A percentile compares a stretch with the other conserved stretches of the same genome.
These are phyloP conservation scores for Hirtodrosophila confusa DNA, from an alignment of 2,888 invertebrate species.

Conservation along the genomic window DNA sequence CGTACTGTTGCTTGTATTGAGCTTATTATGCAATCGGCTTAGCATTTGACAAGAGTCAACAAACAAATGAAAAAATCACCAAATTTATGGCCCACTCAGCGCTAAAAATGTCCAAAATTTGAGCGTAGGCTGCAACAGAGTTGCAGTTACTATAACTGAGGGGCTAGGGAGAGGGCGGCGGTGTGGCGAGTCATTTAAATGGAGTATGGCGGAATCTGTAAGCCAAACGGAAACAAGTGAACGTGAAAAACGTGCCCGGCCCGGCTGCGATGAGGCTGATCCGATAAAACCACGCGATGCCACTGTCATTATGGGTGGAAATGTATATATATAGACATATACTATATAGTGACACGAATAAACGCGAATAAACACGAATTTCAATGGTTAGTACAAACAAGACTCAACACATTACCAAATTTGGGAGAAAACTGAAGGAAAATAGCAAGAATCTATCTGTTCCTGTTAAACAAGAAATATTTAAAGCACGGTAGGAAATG, in stretches of 20 bases:
- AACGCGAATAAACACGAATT: background rate
- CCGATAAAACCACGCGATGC: constrained; percentile 45
- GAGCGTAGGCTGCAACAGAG: constrained; percentile 43
- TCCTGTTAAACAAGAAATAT: no score
- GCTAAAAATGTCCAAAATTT: constrained; percentile 43
- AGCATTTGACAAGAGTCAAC: constrained; percentile 40
- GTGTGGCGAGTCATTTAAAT: constrained; percentile 23
- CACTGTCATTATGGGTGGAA: background rate
- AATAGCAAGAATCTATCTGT: no score
- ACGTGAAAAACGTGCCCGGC: constrained; percentile 71
- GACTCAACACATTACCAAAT: no score
- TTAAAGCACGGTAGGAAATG: no score
- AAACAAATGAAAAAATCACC: constrained; percentile 42
- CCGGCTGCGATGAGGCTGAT: constrained; percentile 22
- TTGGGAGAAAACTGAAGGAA: no score
- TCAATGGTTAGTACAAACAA: no score
- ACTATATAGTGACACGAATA: constrained; percentile 18
- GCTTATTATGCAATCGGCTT: constrained; percentile 59
- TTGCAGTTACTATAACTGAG: constrained; percentile 11
- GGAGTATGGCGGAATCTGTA: constrained; percentile 41
- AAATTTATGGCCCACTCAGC: constrained; percentile 69
- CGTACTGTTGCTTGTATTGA: background rate
- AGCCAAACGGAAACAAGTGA: constrained; percentile 70
- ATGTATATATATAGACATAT: background rate
- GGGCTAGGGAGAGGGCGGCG: background rate